Conservation (phyloP, 2,888 invertebrate species). For the Adineta ricciae region DNA sequence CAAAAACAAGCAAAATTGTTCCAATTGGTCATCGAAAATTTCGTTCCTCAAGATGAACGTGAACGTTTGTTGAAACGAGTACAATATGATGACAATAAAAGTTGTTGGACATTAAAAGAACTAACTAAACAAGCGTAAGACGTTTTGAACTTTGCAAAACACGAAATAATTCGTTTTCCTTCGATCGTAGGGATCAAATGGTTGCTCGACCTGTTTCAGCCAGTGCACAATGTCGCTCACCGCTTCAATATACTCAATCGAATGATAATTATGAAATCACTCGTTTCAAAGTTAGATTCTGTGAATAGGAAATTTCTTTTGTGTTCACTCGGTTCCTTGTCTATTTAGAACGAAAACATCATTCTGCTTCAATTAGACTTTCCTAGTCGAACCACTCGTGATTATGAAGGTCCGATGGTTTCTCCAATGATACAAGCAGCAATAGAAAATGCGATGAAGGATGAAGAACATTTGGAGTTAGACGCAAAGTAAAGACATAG, state of each 20-base stretch:
- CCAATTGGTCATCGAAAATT: slow-evolving; percentile 54
- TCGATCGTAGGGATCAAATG: slow-evolving; percentile 38
- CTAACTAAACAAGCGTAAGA: slow-evolving; percentile 44
- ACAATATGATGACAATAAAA: slow-evolving; percentile 70
- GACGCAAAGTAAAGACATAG: slow-evolving; percentile 37
- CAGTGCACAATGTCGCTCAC: slow-evolving; percentile 58
- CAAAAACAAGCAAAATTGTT: slow-evolving; percentile 77
- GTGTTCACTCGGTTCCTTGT: too few relatives aligned
- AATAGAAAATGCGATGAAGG: slow-evolving; percentile 59
- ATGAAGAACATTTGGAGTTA: slow-evolving; percentile 50
- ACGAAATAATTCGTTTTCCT: neutral
- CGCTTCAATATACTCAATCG: slow-evolving; percentile 56
- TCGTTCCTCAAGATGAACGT: slow-evolving; percentile 59
- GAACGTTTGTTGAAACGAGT: slow-evolving; percentile 64
- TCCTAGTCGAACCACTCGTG: slow-evolving; percentile 65
- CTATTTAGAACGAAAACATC: slow-evolving; percentile 59
- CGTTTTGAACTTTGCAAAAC: neutral
- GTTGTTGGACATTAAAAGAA: slow-evolving; percentile 61
- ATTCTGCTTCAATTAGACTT: slow-evolving; percentile 65
- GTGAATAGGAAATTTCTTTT: too few relatives aligned
- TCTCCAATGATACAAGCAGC: slow-evolving; percentile 65
- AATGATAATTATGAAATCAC: slow-evolving; percentile 39
- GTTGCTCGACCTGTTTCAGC: slow-evolving; percentile 60
- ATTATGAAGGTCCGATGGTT: slow-evolving; percentile 62
- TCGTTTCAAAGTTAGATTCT: slow-evolving; percentile 46